Conservation (phyloP, 2,888 invertebrate species). For the Hanleya hanleyi region DNA sequence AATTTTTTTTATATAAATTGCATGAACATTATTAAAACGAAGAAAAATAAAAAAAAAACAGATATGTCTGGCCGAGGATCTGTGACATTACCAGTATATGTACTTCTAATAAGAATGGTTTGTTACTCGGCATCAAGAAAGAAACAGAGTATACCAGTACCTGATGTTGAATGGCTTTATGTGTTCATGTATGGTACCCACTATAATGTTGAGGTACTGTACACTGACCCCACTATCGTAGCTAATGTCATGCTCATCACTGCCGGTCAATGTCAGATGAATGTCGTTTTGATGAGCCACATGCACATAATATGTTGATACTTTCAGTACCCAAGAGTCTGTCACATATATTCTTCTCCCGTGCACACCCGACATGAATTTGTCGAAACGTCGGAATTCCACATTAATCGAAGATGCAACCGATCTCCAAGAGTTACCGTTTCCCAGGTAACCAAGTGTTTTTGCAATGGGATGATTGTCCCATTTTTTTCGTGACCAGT, state of each 20-base stretch:
- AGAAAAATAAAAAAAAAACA: too few relatives aligned
- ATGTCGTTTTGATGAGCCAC: conserved; percentile 87
- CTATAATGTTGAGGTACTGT: conserved; percentile 88
- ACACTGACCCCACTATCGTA: conserved; percentile 81
- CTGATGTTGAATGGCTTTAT: conserved; percentile 66
- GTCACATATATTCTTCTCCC: conserved; percentile 76
- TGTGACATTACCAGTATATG: too few relatives aligned
- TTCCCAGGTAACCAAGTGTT: conserved; percentile 75
- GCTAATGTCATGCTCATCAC: conserved; percentile 77
- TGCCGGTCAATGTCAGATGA: conserved; percentile 82
- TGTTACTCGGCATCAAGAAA: too few relatives aligned
- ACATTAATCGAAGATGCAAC: conserved; percentile 82
- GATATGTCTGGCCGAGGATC: too few relatives aligned
- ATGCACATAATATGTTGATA: conserved; percentile 82
- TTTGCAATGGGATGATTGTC: conserved; percentile 84
- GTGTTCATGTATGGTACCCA: conserved; percentile 69
- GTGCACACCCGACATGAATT: conserved; percentile 70
- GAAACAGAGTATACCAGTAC: too few relatives aligned
- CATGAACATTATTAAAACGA: too few relatives aligned
- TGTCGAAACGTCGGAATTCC: conserved; percentile 80
- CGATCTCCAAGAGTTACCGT: conserved; percentile 77
- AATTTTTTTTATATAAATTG: too few relatives aligned
- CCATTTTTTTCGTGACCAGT: conserved; percentile 83
- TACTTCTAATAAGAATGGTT: too few relatives aligned
- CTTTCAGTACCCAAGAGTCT: conserved; percentile 90